Evolutionary conservation across 1,140 invertebrate species (phyloP).

Genomic region (Penaeus chinensis): DNA sequence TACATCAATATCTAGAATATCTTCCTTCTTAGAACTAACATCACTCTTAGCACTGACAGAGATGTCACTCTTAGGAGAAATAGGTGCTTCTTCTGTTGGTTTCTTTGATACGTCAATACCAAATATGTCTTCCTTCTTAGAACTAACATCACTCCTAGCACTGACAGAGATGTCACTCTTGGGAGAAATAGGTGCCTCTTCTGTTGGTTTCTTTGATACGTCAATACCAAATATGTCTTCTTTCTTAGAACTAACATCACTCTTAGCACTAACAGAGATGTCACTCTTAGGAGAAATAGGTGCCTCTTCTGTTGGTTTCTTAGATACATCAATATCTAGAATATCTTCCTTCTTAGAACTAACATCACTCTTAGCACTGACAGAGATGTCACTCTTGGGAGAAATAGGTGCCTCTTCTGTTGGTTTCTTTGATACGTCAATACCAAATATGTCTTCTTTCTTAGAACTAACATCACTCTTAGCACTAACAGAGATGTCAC

Average conservation of each 20-base stretch:
- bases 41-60: not conserved
- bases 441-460: not conserved
- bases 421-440: not conserved
- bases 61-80: not conserved
- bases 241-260: not conserved
- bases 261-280: not conserved
- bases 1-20: not conserved
- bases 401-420: constrained; percentile 11
- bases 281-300: constrained; percentile 14
- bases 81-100: not conserved
- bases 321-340: not conserved
- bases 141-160: not conserved
- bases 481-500: constrained; percentile 10
- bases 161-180: not conserved
- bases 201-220: not conserved
- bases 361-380: not conserved
- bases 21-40: not conserved
- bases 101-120: not conserved
- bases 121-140: not conserved
- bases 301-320: constrained; percentile 4
- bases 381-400: not conserved
- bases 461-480: constrained; percentile 19
- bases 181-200: not conserved
- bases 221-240: not conserved
- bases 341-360: constrained; percentile 7